Evolutionary conservation across 2,888 invertebrate species (phyloP), one percentile per base, ranked within the genome.

Genomic region (Epiblema foenella): DNA sequence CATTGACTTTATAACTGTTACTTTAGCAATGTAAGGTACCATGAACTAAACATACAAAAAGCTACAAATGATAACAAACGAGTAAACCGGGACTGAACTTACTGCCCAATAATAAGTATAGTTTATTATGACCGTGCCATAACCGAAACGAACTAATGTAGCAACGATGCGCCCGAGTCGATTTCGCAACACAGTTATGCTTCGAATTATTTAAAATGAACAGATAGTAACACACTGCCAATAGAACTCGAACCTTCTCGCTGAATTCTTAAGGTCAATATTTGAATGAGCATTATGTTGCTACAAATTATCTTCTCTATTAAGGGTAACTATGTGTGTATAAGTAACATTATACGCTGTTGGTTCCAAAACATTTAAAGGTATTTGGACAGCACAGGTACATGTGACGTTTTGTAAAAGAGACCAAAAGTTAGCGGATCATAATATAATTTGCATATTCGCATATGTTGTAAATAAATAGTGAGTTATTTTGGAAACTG

Each of bases 161-260:
- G 69, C 65, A 59, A 54, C 59, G 58, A 70, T 65, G 73, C 73
- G 59, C 57, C 37, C 37, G 74, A 46, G 60, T 65, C 73, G 52
- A 63, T 72, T 74, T 74, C 63, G 72, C 72, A 72, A 72, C 63
- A 29, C 74, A 69, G 72, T 72, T 72, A 74, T 17, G 33, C 24
- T n/a, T 46, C 46, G n/a, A n/a, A 46, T 8, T 46, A n/a, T n/a
- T 46, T 46, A n/a, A 46, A 46, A 46, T 46, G n/a, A 46, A 46
- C 46, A n/a, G 5, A 46, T 5, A n/a, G n/a, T 46, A 5, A 8
- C n/a, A 15, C 0, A n/a, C 46, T 46, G 15, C 46, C n/a, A 46
- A n/a, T n/a, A 46, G 5, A 46, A 46, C 7, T 46, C n/a, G 46
- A 46, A 46, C n/a, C 46, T 5, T 46, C 8, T n/a, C 8, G n/a